Evolutionary conservation across 2,113 vertebrate species (phyloP).

Genomic region (Ochotona princeps): DNA sequence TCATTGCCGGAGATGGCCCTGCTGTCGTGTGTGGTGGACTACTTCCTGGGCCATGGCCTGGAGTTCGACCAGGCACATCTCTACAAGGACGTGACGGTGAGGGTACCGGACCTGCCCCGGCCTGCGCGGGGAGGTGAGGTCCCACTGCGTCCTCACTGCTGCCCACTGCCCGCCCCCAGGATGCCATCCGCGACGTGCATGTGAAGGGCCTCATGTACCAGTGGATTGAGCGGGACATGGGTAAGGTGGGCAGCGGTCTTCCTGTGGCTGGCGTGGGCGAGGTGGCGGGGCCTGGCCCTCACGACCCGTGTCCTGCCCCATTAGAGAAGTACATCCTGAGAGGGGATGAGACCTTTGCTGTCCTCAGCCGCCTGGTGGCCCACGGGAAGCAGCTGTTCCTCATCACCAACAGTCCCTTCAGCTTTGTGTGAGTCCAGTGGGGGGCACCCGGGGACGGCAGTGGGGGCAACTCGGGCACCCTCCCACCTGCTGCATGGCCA

Average conservation of each 20-base stretch:
- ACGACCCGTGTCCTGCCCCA: background rate
- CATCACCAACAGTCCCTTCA: conserved; percentile 92
- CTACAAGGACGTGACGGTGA: conserved; percentile 90
- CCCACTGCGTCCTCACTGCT: background rate
- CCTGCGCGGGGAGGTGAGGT: background rate
- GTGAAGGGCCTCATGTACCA: conserved; percentile 92
- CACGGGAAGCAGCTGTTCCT: conserved; percentile 91
- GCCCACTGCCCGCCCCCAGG: conserved; percentile 77
- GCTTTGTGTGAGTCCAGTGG: conserved; percentile 88
- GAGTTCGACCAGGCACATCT: conserved; percentile 91
- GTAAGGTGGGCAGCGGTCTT: conserved; percentile 76
- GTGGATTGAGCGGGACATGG: conserved; percentile 90
- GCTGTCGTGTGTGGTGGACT: conserved; percentile 89
- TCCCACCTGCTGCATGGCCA: background rate
- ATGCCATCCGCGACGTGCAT: conserved; percentile 89
- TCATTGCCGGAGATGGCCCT: conserved; percentile 90
- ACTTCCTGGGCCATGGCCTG: conserved; percentile 87
- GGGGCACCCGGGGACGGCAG: accelerated
- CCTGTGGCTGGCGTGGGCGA: accelerated
- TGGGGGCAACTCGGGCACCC: too few relatives aligned
- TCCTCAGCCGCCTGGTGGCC: conserved; percentile 87
- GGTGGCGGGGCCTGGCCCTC: background rate
- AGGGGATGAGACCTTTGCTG: conserved; percentile 88
- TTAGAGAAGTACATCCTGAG: conserved; percentile 89
- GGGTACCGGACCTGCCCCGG: conserved; percentile 38